phyloP scores from a whole-genome alignment of 2,888 invertebrate genomes.

The Ichneumoninae sp. region DNA sequence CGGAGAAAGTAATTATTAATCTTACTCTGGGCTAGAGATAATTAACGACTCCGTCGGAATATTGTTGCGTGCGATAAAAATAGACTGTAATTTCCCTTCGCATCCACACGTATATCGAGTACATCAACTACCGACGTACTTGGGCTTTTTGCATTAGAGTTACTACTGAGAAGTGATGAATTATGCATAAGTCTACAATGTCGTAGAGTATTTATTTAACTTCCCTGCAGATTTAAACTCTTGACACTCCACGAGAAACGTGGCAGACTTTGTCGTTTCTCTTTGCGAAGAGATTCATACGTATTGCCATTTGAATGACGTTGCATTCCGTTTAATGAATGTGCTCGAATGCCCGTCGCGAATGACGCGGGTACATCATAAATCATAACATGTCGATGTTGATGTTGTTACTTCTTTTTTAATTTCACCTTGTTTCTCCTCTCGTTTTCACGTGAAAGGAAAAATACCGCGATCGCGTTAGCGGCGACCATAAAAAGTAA shows the following conservation, averaged over 20 bases:
- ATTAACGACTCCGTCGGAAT: no score
- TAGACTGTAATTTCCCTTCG: no score
- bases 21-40: no score
- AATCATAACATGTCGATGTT: background rate
- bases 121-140: background rate
- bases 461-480: background rate
- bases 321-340: background rate
- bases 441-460: background rate
- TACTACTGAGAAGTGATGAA: background rate
- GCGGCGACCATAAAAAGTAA: conserved; percentile 4
- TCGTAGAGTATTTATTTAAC: no score
- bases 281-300: background rate
- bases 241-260: no score
- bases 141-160: no score
- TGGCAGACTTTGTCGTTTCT: background rate
- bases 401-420: background rate
- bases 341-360: background rate
- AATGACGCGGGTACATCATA: background rate
- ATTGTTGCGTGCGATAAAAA: no score
- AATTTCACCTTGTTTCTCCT: background rate
- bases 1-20: no score
- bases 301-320: background rate
- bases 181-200: background rate
- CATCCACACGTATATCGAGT: background rate
- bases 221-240: no score